Evolutionary conservation across 2,113 vertebrate species (phyloP).

Genomic region (Onychorhynchus coronatus): DNA sequence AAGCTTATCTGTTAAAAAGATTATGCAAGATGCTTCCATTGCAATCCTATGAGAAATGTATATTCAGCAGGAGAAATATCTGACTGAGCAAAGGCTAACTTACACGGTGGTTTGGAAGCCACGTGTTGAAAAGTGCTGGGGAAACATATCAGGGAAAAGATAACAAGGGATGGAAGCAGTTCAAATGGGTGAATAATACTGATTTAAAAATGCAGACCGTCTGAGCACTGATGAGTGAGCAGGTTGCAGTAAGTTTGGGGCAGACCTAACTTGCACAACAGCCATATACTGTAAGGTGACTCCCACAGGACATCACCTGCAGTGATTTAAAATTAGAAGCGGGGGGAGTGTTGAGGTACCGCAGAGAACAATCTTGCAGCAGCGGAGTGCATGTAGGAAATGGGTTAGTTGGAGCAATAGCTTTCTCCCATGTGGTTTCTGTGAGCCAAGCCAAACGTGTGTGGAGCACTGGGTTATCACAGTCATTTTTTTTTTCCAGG

Average conservation of each 20-base stretch:
- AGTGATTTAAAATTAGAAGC: not conserved
- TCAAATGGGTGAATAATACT: not conserved
- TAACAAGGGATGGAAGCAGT: conserved; percentile 1
- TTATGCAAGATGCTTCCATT: conserved; percentile 20
- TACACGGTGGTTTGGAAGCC: conserved; percentile 44
- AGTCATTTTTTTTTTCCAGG: not conserved
- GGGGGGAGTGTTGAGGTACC: not conserved
- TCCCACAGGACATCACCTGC: conserved; percentile 3
- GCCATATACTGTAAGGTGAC: not conserved
- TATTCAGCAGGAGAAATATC: conserved; percentile 43
- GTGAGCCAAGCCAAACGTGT: not conserved
- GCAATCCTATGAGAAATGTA: conserved; percentile 5
- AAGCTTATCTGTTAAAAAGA: conserved; percentile 31
- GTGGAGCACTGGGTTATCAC: not conserved
- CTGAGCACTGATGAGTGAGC: not conserved
- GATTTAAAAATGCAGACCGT: conserved; percentile 22
- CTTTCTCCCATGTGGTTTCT: not conserved
- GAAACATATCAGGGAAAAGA: not conserved
- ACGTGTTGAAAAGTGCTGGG: conserved; percentile 47
- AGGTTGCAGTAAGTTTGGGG: not conserved
- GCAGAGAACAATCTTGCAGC: not conserved
- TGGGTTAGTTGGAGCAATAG: conserved; percentile 25
- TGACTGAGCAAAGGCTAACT: conserved; percentile 48
- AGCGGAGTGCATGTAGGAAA: not conserved
- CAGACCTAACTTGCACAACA: not conserved